Evolutionary conservation across 2,888 invertebrate genomes (phyloP).

Genomic region (Danaus chrysippus): DNA sequence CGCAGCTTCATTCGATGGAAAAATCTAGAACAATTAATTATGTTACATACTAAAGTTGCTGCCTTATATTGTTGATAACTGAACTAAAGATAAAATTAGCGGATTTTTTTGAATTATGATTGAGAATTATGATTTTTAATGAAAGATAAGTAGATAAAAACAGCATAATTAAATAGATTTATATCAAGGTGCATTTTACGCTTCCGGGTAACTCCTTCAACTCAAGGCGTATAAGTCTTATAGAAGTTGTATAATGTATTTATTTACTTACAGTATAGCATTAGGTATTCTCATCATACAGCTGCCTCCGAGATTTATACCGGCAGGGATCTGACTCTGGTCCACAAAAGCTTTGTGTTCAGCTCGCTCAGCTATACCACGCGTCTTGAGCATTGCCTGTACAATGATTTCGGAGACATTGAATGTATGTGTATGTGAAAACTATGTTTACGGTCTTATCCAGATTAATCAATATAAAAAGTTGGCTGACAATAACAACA

Average conservation of each 20-base stretch:
- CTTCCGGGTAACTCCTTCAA: not conserved
- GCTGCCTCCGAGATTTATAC: constrained; percentile 58
- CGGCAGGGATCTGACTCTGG: constrained; percentile 51
- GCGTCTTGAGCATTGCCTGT: constrained; percentile 41
- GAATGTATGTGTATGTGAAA: not conserved
- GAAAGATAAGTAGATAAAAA: too few relatives aligned
- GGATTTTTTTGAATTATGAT: too few relatives aligned
- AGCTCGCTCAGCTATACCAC: constrained; percentile 47
- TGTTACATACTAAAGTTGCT: not conserved
- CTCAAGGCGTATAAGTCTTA: not conserved
- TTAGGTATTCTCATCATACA: constrained; percentile 50
- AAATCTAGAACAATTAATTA: constrained; percentile 43
- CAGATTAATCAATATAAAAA: not conserved
- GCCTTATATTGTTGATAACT: too few relatives aligned
- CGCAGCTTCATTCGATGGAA: constrained; percentile 67
- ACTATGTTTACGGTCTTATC: not conserved
- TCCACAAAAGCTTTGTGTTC: constrained; percentile 32
- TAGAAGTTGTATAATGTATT: not conserved
- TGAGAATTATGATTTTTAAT: too few relatives aligned
- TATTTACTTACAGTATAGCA: constrained; percentile 52
- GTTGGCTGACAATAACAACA: too few relatives aligned
- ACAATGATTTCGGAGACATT: not conserved
- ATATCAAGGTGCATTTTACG: too few relatives aligned
- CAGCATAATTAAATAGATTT: too few relatives aligned
- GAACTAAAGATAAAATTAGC: too few relatives aligned